phyloP scores from a whole-genome alignment of 2,888 invertebrate genomes.

The Oxystoma pomonae region DNA sequence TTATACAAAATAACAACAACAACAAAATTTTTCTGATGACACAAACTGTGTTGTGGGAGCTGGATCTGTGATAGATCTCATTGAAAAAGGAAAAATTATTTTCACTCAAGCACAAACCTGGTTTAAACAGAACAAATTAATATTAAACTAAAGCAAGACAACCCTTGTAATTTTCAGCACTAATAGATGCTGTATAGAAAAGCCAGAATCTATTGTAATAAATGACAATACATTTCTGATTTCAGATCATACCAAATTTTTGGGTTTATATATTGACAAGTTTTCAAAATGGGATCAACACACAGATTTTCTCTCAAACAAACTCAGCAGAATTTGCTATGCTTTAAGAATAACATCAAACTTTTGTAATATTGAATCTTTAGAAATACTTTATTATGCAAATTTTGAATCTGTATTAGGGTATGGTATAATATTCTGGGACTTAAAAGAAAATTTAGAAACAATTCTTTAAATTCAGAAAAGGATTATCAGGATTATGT shows the following conservation, averaged over 20 bases:
- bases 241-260: too few species aligned
- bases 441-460: background rate
- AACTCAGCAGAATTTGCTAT: background rate
- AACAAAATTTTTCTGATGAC: constrained; percentile 1
- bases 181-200: background rate
- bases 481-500: background rate
- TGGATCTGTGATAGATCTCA: background rate
- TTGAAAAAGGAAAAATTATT: background rate
- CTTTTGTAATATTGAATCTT: background rate
- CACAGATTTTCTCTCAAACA: background rate
- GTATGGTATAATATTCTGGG: background rate
- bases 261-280: too few species aligned
- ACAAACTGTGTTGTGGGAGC: background rate
- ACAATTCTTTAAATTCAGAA: background rate
- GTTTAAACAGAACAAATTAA: constrained; percentile 1
- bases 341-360: background rate
- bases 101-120: background rate
- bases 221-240: background rate
- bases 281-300: background rate
- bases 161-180: background rate
- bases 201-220: background rate
- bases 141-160: background rate
- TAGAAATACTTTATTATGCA: background rate
- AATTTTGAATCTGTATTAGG: background rate
- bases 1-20: background rate